Evolutionary conservation across 2,113 vertebrate genomes (phyloP).

Genomic region (Lepus europaeus): DNA sequence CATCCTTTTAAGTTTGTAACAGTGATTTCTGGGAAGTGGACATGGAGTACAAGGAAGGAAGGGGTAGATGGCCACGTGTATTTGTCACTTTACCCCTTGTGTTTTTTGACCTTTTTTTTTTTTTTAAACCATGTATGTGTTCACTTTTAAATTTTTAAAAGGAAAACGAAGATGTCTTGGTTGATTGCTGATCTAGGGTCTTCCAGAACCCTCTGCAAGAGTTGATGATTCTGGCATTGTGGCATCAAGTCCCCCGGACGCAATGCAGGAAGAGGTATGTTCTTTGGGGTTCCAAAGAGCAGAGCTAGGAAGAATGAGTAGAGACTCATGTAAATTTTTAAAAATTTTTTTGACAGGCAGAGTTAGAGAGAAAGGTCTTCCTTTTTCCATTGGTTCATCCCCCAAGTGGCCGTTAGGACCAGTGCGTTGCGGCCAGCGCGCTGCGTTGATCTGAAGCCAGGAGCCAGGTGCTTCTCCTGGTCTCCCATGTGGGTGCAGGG

Average conservation of each 20-base stretch:
- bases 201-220: slow-evolving; percentile 4
- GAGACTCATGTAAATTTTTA: not conserved
- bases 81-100: not conserved
- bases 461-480: too few relatives aligned
- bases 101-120: slow-evolving; percentile 1
- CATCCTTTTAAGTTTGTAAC: not conserved
- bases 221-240: not conserved
- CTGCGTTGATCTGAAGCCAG: too few relatives aligned
- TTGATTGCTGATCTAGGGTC: not conserved
- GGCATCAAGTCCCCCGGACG: not conserved
- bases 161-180: too few relatives aligned
- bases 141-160: slow-evolving; percentile 50
- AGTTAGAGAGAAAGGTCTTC: too few relatives aligned
- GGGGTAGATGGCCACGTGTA: not conserved
- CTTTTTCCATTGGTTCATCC: too few relatives aligned
- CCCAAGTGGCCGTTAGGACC: too few relatives aligned
- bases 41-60: not conserved
- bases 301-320: not conserved
- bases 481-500: too few relatives aligned
- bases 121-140: not conserved
- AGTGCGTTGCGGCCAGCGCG: too few relatives aligned
- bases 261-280: slow-evolving; percentile 15
- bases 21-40: not conserved
- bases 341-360: too few relatives aligned
- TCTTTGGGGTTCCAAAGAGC: slow-evolving; percentile 17